Evolutionary conservation across 2,888 invertebrate species (phyloP).

Genomic region (Eubasilissa splendida): DNA sequence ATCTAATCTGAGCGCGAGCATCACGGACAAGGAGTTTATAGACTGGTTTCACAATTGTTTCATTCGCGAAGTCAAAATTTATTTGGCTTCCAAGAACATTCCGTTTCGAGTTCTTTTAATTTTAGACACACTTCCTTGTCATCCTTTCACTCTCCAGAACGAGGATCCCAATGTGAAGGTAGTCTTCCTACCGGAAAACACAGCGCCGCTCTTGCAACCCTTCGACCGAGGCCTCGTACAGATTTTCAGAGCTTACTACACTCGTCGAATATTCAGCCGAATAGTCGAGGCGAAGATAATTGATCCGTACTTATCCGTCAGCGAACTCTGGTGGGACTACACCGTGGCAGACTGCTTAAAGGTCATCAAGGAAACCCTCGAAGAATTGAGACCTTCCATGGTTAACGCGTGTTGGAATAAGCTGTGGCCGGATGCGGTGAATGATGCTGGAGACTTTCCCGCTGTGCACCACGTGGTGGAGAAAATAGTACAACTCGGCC

Average conservation of each 20-base stretch:
- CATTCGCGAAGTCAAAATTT: slow-evolving; percentile 56
- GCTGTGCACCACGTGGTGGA: slow-evolving; percentile 58
- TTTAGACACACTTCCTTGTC: slow-evolving; percentile 59
- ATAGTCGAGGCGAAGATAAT: slow-evolving; percentile 32
- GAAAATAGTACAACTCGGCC: slow-evolving; percentile 59
- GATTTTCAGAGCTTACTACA: slow-evolving; percentile 37
- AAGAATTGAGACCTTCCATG: slow-evolving; percentile 58
- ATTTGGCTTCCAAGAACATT: slow-evolving; percentile 56
- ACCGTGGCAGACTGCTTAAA: slow-evolving; percentile 59
- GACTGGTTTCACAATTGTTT: slow-evolving; percentile 59
- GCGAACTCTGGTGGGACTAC: slow-evolving; percentile 60
- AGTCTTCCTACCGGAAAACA: slow-evolving; percentile 60
- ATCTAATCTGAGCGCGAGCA: slow-evolving; percentile 60
- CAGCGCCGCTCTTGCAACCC: slow-evolving; percentile 60
- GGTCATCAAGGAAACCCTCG: slow-evolving; percentile 54
- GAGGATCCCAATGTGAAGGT: slow-evolving; percentile 58
- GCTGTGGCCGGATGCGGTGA: slow-evolving; percentile 60
- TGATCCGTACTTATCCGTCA: slow-evolving; percentile 45
- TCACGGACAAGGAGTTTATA: slow-evolving; percentile 55
- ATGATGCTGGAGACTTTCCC: slow-evolving; percentile 59
- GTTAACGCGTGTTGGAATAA: slow-evolving; percentile 60
- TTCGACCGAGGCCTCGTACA: slow-evolving; percentile 59
- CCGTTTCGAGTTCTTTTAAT: slow-evolving; percentile 58
- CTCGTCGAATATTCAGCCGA: slow-evolving; percentile 24
- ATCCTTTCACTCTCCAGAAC: slow-evolving; percentile 55